A percentile compares a stretch with the other conserved stretches of the same genome.
Conservation (phyloP, 1,140 invertebrate genomes). For the Cotesia chilonis region DNA sequence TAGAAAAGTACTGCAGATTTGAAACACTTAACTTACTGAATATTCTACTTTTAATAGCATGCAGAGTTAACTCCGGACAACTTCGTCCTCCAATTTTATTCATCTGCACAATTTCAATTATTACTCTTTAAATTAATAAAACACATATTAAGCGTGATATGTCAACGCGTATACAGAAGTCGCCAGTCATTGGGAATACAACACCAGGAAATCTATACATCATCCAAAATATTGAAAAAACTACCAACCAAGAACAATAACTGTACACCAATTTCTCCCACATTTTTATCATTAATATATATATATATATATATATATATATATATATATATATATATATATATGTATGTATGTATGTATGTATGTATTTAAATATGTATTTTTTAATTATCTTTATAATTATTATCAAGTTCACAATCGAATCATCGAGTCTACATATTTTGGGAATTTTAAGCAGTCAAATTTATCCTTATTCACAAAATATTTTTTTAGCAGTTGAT, state of each 20-base stretch:
- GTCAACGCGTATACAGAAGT: too few relatives aligned
- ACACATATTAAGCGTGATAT: too few relatives aligned
- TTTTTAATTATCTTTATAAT: constrained; percentile 37
- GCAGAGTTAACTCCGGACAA: neutral
- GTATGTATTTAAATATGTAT: neutral
- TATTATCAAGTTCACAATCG: constrained; percentile 49
- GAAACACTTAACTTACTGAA: neutral
- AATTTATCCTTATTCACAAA: neutral
- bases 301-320: neutral
- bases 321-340: constrained; percentile 7
- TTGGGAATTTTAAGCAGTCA: neutral
- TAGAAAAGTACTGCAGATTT: too few relatives aligned
- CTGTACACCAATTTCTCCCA: too few relatives aligned
- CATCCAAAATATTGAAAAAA: too few relatives aligned
- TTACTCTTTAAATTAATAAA: too few relatives aligned
- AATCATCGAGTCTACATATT: constrained; percentile 38
- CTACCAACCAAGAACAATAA: too few relatives aligned
- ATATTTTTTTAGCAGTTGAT: constrained; percentile 8
- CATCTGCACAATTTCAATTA: constrained; percentile 48
- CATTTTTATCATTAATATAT: constrained; percentile 11
- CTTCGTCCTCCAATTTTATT: constrained; percentile 33
- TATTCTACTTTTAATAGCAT: constrained; percentile 5
- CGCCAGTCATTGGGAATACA: too few relatives aligned
- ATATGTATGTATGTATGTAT: too few relatives aligned
- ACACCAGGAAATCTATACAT: too few relatives aligned